Percentiles rank a stretch among this genome's conserved stretches.
These are phyloP conservation scores for Cerceris ruficornis DNA, from an alignment of 2,888 invertebrate genomes.

Conservation along the genomic window DNA sequence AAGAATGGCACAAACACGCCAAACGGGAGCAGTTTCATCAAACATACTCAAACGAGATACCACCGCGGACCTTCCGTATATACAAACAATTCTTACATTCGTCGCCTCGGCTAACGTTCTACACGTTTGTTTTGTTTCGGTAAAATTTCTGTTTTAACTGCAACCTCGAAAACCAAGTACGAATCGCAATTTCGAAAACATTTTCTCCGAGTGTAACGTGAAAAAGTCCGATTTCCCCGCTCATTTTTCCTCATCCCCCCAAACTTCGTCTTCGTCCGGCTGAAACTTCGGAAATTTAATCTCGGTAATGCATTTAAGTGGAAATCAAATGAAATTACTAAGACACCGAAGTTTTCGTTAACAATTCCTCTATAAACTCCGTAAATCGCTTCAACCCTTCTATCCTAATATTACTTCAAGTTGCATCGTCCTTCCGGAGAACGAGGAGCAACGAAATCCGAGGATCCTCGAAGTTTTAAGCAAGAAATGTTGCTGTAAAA, in stretches of 20 bases:
- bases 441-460: too few relatives aligned
- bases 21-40: not conserved
- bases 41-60: not conserved
- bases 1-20: conserved; percentile 3
- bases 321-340: not conserved
- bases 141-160: not conserved
- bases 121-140: not conserved
- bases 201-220: too few relatives aligned
- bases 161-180: not conserved
- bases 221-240: too few relatives aligned
- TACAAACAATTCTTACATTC: not conserved
- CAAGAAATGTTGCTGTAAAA: too few relatives aligned
- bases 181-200: not conserved
- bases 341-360: not conserved
- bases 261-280: too few relatives aligned
- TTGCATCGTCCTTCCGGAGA: too few relatives aligned
- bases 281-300: too few relatives aligned
- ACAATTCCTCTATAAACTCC: not conserved
- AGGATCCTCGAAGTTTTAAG: too few relatives aligned
- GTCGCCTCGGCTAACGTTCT: not conserved
- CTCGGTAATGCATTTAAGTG: too few relatives aligned
- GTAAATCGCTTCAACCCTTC: not conserved
- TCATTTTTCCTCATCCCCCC: too few relatives aligned
- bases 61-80: not conserved
- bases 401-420: too few relatives aligned